phyloP scores from a whole-genome alignment of 2,113 vertebrate genomes.

The Cranoglanis bouderius region DNA sequence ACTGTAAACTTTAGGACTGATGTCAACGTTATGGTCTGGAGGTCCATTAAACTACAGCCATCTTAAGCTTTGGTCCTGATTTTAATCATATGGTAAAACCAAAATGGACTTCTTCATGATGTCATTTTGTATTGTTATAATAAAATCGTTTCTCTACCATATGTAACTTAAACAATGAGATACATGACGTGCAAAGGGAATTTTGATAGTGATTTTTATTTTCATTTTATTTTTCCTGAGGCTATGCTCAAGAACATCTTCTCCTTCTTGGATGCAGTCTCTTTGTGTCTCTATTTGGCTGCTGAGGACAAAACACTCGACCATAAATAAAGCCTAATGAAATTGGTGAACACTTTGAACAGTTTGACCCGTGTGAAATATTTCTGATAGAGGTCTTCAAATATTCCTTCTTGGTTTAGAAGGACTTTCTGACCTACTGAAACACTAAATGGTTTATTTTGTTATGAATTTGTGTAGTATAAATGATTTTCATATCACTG shows the following conservation, averaged over 20 bases:
- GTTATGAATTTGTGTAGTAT: not conserved
- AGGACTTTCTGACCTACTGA: not conserved
- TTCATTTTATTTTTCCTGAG: constrained; percentile 54
- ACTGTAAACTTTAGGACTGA: not conserved
- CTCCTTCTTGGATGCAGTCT: constrained; percentile 54
- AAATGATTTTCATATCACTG: not conserved
- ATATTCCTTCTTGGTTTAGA: not conserved
- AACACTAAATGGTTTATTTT: not conserved
- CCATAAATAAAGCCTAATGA: not conserved
- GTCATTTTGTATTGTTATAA: not conserved
- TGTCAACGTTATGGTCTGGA: not conserved
- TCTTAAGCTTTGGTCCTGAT: not conserved
- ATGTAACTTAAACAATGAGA: not conserved
- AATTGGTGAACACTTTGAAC: not conserved
- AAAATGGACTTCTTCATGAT: not conserved
- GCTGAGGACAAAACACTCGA: not conserved
- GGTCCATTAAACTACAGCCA: not conserved
- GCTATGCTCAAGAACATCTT: constrained; percentile 49
- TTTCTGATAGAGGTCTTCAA: not conserved
- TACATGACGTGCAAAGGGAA: not conserved
- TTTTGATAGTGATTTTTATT: not conserved
- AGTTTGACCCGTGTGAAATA: not conserved
- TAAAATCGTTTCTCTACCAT: not conserved
- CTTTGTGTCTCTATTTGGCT: constrained; percentile 49
- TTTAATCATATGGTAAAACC: not conserved